A percentile compares a stretch with the other conserved stretches of the same genome.
These are phyloP conservation scores for Abscondita cerata DNA, from an alignment of 2,888 invertebrate species.

Conservation along the genomic window DNA sequence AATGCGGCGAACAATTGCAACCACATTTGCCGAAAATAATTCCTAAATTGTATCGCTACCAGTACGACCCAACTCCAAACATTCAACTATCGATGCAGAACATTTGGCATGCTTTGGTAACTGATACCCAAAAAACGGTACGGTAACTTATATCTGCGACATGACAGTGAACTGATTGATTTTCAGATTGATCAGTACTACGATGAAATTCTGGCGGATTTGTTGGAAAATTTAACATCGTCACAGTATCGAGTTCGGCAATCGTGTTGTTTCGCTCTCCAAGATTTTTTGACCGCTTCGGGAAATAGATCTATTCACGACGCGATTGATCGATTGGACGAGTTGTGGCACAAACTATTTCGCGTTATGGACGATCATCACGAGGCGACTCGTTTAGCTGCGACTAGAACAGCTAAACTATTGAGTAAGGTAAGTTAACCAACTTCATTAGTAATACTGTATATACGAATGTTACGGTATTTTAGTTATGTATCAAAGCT, in stretches of 20 bases:
- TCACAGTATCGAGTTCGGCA: conserved; percentile 89
- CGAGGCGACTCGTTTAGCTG: conserved; percentile 81
- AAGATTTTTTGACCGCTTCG: conserved; percentile 79
- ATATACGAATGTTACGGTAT: no score
- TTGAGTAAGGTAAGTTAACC: conserved; percentile 77
- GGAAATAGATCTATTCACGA: conserved; percentile 56
- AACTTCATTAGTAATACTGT: no score
- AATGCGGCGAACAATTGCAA: conserved; percentile 83
- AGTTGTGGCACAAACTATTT: conserved; percentile 83
- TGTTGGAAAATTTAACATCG: conserved; percentile 81
- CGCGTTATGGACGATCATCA: conserved; percentile 95
- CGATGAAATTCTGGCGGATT: conserved; percentile 80
- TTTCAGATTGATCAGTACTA: conserved; percentile 80
- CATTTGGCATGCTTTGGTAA: conserved; percentile 92
- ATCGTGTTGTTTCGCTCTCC: conserved; percentile 87
- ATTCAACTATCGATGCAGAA: conserved; percentile 93
- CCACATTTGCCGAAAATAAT: conserved; percentile 85
- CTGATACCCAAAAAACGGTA: conserved; percentile 84
- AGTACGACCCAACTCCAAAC: conserved; percentile 92
- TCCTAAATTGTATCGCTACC: conserved; percentile 87
- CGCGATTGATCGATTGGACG: conserved; percentile 59
- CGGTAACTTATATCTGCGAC: conserved; percentile 34
- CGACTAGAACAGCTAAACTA: conserved; percentile 72
- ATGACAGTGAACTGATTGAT: conserved; percentile 43
- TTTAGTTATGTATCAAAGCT: conserved; percentile 72